Conservation (phyloP, 2,888 invertebrate genomes). For the Ypsolopha sequella region DNA sequence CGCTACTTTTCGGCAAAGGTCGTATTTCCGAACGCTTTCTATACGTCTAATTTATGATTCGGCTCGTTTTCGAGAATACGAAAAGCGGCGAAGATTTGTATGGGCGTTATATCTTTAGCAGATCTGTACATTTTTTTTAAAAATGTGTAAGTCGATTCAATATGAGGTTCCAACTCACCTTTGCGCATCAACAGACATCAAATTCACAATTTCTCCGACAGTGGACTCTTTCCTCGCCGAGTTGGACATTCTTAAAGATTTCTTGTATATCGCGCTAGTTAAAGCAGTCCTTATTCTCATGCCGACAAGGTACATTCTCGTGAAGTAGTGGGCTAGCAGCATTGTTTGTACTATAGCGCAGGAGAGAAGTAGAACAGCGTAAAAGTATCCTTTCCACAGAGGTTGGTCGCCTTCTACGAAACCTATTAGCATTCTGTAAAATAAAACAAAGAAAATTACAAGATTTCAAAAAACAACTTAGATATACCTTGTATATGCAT, state of each 20-base stretch:
- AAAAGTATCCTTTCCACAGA: constrained; percentile 90
- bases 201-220: constrained; percentile 92
- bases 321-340: constrained; percentile 91
- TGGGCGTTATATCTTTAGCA: too few species aligned
- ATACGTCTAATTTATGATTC: too few species aligned
- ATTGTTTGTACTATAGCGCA: constrained; percentile 86
- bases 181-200: constrained; percentile 94
- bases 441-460: constrained; percentile 18
- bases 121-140: too few species aligned
- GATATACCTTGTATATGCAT: too few species aligned
- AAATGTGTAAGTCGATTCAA: background rate
- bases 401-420: constrained; percentile 75
- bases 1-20: too few species aligned
- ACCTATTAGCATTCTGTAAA: constrained; percentile 75
- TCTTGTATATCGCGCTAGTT: constrained; percentile 91
- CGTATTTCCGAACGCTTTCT: too few species aligned
- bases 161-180: constrained; percentile 39
- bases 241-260: constrained; percentile 85
- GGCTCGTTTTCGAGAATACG: too few species aligned
- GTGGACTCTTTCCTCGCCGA: constrained; percentile 85
- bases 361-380: constrained; percentile 79
- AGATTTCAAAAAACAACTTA: background rate
- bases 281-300: constrained; percentile 90
- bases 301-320: constrained; percentile 90
- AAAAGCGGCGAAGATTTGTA: too few species aligned